Conservation (phyloP, 2,113 vertebrate genomes). For the Pica pica region DNA sequence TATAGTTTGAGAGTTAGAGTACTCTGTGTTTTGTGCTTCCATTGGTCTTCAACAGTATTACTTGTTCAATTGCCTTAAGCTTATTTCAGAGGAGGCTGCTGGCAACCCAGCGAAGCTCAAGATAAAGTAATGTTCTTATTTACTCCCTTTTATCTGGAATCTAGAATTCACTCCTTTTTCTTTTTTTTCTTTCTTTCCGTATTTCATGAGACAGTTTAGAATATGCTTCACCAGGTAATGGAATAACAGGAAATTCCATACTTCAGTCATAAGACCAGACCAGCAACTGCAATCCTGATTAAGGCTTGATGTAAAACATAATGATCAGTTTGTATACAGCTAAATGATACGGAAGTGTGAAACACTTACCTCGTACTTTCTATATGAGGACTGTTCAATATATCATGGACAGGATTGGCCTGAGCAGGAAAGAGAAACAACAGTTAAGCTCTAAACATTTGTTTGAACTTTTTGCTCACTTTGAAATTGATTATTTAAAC, state of each 20-base stretch:
- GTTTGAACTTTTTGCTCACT: background rate
- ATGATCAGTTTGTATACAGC: background rate
- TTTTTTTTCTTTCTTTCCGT: background rate
- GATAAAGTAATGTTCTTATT: background rate
- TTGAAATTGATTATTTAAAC: background rate
- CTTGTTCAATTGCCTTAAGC: background rate
- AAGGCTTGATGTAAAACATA: background rate
- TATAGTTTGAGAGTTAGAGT: background rate
- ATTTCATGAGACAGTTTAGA: background rate
- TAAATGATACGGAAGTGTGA: background rate
- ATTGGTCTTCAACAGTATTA: background rate
- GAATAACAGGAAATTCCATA: background rate
- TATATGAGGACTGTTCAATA: background rate
- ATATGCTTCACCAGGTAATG: background rate
- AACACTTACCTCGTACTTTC: background rate
- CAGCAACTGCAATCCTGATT: background rate
- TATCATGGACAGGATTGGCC: background rate
- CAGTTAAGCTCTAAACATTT: background rate
- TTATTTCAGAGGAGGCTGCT: background rate
- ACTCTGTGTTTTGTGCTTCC: background rate
- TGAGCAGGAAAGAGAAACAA: background rate
- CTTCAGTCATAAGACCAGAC: accelerated
- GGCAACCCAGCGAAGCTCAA: background rate
- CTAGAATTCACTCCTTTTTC: background rate
- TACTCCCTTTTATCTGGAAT: background rate